phyloP scores from a whole-genome alignment of 1,140 invertebrate genomes.

The Brachionus sp. region DNA sequence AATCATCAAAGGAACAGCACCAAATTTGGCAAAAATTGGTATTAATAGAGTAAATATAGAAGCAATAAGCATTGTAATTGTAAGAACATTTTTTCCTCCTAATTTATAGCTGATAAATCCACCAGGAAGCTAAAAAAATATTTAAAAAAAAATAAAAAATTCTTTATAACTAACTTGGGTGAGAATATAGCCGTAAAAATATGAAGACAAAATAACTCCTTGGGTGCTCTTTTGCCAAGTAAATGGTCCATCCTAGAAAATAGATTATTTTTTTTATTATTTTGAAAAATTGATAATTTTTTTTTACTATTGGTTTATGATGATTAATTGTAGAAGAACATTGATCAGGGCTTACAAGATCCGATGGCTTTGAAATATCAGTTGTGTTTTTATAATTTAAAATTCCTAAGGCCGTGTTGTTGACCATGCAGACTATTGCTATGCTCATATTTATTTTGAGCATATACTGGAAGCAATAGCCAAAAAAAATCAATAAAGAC shows the following conservation, averaged over 20 bases:
- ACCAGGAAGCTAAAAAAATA: constrained; percentile 31
- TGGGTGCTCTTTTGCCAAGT: constrained; percentile 56
- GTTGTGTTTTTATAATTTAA: not conserved
- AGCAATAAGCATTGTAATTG: constrained; percentile 24
- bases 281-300: not conserved
- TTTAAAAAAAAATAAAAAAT: not conserved
- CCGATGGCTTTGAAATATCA: not conserved
- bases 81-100: constrained; percentile 33
- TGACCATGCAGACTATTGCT: constrained; percentile 78
- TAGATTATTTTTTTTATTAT: not conserved
- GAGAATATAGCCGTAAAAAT: constrained; percentile 60
- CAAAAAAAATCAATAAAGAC: constrained; percentile 50
- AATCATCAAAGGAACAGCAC: not conserved
- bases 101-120: constrained; percentile 23
- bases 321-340: not conserved
- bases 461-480: constrained; percentile 65
- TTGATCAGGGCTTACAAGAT: not conserved
- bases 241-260: constrained; percentile 54
- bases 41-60: constrained; percentile 34
- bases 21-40: not conserved
- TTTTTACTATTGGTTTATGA: not conserved
- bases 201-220: constrained; percentile 56
- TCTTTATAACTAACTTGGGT: constrained; percentile 52
- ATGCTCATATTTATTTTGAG: constrained; percentile 81
- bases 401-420: constrained; percentile 50